These are phyloP conservation scores for Nycticorax nycticorax DNA, from an alignment of 2,113 vertebrate genomes.

Conservation along the genomic window DNA sequence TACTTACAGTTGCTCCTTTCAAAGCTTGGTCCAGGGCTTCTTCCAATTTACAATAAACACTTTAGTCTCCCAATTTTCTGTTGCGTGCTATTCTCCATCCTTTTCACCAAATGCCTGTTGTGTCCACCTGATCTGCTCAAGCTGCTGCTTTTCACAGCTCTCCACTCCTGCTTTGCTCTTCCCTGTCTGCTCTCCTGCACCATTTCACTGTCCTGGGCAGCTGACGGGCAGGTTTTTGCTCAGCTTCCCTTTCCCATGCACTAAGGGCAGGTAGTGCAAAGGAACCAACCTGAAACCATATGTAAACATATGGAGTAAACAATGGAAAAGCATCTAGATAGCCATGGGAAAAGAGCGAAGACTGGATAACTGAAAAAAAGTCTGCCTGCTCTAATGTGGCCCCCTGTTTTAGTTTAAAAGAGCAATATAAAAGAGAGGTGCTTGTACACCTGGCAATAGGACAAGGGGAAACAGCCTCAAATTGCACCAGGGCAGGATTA, in stretches of 20 bases:
- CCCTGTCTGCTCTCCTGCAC: not conserved
- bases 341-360: not conserved
- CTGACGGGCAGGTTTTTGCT: not conserved
- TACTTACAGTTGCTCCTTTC: not conserved
- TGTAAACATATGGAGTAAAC: not conserved
- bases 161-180: not conserved
- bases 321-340: not conserved
- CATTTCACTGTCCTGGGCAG: not conserved
- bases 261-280: not conserved
- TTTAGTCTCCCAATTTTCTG: not conserved
- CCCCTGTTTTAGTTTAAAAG: not conserved
- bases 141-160: not conserved
- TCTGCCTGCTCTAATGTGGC: not conserved
- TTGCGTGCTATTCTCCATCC: not conserved
- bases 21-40: not conserved
- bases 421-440: not conserved
- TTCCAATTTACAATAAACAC: not conserved
- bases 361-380: not conserved
- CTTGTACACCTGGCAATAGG: too few relatives aligned
- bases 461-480: too few relatives aligned
- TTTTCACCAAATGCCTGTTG: not conserved
- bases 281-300: not conserved
- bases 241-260: not conserved
- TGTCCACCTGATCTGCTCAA: not conserved
- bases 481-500: too few relatives aligned